These are phyloP conservation scores for Liolophura sinensis DNA, from an alignment of 1,140 invertebrate species.

Conservation along the genomic window DNA sequence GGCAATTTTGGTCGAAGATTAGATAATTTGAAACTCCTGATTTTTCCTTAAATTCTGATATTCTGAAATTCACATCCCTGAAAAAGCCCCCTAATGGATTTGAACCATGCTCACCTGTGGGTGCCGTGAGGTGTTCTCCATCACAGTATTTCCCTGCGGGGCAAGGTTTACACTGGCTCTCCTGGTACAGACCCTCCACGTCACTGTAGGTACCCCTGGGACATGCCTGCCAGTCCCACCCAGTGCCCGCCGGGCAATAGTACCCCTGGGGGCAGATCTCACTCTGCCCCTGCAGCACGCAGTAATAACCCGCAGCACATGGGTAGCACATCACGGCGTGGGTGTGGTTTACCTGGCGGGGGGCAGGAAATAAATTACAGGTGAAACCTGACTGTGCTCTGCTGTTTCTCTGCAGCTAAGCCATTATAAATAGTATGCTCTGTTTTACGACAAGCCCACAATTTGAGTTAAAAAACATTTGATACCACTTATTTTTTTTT, in stretches of 20 bases:
- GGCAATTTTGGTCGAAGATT: no score
- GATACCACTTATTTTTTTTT: no score
- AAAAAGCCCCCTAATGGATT: not conserved
- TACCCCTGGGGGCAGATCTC: slow-evolving; percentile 45
- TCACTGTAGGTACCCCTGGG: slow-evolving; percentile 54
- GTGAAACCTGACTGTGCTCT: not conserved
- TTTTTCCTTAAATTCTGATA: no score
- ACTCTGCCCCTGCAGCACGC: slow-evolving; percentile 35
- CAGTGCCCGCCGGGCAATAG: slow-evolving; percentile 51
- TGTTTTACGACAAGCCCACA: no score
- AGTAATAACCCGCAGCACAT: slow-evolving; percentile 52
- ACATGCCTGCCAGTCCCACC: slow-evolving; percentile 46
- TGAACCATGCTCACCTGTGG: slow-evolving; percentile 36
- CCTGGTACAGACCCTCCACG: slow-evolving; percentile 34
- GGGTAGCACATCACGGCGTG: slow-evolving; percentile 43
- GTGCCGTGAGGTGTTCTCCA: slow-evolving; percentile 41
- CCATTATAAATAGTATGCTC: no score
- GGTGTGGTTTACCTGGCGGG: slow-evolving; percentile 48
- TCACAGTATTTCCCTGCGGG: slow-evolving; percentile 48
- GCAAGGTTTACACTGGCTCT: slow-evolving; percentile 50
- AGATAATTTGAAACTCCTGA: no score
- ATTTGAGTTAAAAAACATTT: no score
- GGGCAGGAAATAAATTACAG: not conserved
- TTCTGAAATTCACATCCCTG: no score
- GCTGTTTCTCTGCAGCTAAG: no score